Base-by-base conservation (phyloP, 2,113 vertebrate species). In the Myotis davidii region DNA sequence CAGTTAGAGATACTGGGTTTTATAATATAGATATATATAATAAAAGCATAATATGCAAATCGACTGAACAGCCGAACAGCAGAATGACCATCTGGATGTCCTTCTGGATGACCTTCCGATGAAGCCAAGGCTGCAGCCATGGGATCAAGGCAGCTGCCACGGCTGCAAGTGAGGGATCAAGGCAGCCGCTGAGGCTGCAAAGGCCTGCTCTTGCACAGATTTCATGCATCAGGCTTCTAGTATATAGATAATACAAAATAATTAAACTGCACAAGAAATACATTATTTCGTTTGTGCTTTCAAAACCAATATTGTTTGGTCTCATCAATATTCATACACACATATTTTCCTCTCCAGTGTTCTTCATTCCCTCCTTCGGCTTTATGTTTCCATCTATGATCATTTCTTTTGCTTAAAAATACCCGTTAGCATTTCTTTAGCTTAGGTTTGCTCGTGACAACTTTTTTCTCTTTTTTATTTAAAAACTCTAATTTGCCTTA, bases 371-470 rank as follows among this genome's bases (percentile, higher is more conserved):
- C 81, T 79, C 50, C 50, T 85, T 20, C 4, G 64, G 34, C 27
- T 85, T 34, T 34, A 39, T 59, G 11, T 4, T 85, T 84, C 17
- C 7, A 50, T 54, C 54, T 83, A 54, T 79, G 9, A 67, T 84
- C 16, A 78, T 91, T 93, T 85, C 6, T 32, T 81, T 88, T 77
- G 6, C 50, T 74, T 93, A 85, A 93, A 77, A 77, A 82, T 34
- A 56, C 2, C 13, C 12, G n/a, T 88, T 48, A 25, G 34, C 85
- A 27, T 72, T 79, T 78, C 23, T 91, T 88, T 85, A 67, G 13
- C 84, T 92, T 84, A 32, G 17, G 45, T 84, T 20, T 90, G 1
- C 69, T 69, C 27, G 25, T 87, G 39, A 74, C 17, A 74, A 48
- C 16, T 12, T 69, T 72, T 93, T 78, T 89, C 3, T 69, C 5